These are phyloP conservation scores for Mimachlamys varia DNA, from an alignment of 2,888 invertebrate species.

Conservation along the genomic window DNA sequence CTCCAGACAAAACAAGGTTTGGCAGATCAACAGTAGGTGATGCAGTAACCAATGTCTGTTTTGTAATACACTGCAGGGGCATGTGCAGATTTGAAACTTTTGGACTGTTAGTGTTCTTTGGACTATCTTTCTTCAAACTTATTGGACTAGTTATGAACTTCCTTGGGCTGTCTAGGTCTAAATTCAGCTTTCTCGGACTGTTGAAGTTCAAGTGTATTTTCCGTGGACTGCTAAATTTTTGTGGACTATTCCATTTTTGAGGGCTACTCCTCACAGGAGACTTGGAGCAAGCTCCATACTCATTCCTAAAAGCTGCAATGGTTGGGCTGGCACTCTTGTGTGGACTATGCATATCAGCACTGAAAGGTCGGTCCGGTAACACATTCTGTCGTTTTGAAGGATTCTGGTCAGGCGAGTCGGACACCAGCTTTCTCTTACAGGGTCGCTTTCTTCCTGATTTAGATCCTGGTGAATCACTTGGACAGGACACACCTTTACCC, in stretches of 20 bases:
- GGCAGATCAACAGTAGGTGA: constrained; percentile 69
- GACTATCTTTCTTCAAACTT: constrained; percentile 40
- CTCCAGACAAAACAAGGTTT: constrained; percentile 64
- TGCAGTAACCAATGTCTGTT: background rate
- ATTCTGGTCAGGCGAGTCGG: constrained; percentile 45
- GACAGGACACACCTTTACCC: background rate
- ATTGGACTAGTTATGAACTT: background rate
- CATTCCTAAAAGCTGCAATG: constrained; percentile 7
- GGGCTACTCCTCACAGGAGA: constrained; percentile 37
- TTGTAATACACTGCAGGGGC: constrained; percentile 1
- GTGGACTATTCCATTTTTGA: constrained; percentile 37
- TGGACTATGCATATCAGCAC: constrained; percentile 37
- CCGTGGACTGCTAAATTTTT: constrained; percentile 47
- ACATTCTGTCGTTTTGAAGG: constrained; percentile 51
- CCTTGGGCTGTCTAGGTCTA: background rate
- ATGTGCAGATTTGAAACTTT: constrained; percentile 40
- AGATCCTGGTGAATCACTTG: background rate
- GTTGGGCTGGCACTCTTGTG: constrained; percentile 29
- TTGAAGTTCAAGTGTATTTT: constrained; percentile 39
- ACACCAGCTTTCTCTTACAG: constrained; percentile 57
- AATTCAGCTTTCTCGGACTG: constrained; percentile 31
- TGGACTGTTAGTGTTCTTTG: constrained; percentile 38
- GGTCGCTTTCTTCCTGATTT: background rate
- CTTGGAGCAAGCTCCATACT: background rate
- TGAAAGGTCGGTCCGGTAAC: background rate